These are phyloP conservation scores for Drosophila sp. DNA, from an alignment of 1,140 invertebrate species.

Conservation along the genomic window DNA sequence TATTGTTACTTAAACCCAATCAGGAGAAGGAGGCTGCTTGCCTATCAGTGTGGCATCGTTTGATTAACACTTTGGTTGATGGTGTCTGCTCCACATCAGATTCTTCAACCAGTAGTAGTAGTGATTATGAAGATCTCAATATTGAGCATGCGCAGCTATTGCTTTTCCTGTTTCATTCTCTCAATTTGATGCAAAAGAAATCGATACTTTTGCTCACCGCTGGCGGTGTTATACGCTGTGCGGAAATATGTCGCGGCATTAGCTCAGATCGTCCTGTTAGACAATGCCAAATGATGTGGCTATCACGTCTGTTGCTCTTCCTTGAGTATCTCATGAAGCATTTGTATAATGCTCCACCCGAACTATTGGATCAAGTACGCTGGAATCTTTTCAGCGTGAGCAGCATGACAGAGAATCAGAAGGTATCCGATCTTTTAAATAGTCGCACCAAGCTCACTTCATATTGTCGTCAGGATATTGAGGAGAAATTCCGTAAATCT, in stretches of 20 bases:
- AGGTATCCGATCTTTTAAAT: constrained; percentile 70
- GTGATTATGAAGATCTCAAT: constrained; percentile 89
- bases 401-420: constrained; percentile 73
- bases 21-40: constrained; percentile 94
- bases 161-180: constrained; percentile 96
- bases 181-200: constrained; percentile 98
- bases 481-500: constrained; percentile 89
- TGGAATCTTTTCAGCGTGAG: constrained; percentile 82
- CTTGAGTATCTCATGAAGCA: constrained; percentile 98
- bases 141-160: constrained; percentile 97
- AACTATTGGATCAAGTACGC: constrained; percentile 89
- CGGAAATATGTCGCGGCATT: constrained; percentile 86
- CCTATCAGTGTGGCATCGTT: constrained; percentile 94
- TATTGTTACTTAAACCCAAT: constrained; percentile 91
- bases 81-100: constrained; percentile 85
- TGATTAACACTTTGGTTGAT: constrained; percentile 93
- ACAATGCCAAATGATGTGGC: constrained; percentile 90
- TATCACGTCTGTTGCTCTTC: constrained; percentile 93
- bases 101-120: constrained; percentile 45
- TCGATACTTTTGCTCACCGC: constrained; percentile 93
- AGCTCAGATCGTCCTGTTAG: constrained; percentile 76
- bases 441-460: constrained; percentile 73
- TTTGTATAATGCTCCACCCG: constrained; percentile 93
- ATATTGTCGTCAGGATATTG: constrained; percentile 86
- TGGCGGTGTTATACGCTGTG: constrained; percentile 87